Base-by-base conservation (phyloP, 2,888 invertebrate genomes). In the Cacoxenus indagator region DNA sequence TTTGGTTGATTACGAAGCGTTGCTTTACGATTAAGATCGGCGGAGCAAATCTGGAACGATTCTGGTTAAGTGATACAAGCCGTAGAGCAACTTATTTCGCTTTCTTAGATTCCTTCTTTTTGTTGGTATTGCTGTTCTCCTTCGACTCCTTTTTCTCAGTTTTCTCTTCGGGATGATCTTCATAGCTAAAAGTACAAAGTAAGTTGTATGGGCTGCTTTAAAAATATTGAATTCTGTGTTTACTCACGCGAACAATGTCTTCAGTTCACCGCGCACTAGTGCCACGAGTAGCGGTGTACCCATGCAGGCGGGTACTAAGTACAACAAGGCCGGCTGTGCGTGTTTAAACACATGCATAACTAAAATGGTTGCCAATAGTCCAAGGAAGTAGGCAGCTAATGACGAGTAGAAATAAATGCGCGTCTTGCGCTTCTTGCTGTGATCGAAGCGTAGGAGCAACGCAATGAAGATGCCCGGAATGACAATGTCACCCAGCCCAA, bases 401-500 rank as follows among this genome's bases (percentile, higher is more conserved):
- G 98, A 96, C 2, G 95, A 92, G 85, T 94, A 94, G 90, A 99
- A 99, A 87, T 96, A 96, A 26, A 93, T 91, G 79, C 94, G 92
- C 11, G 93, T 92, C 86, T 94, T 94, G 19, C 96, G 90, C 79
- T 94, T 93, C 72, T 96, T 90, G 84, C 96, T 95, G 87, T 94
- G 92, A 90, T 99, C 99, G 89, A 98, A 99, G 76, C 99, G 92
- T 62, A 99, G 91, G 59, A 99, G 90, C 26, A 99, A 91, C 0
- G 99, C 99, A 82, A 99, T 98, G 89, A 99, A 99, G 85, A 99
- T 98, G 75, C 99, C 99, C 4, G 99, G 99, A 76, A 99, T 96
- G 37, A 99, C 99, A 82, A 99, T 99, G 88, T 99, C 99, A 3
- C 99, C 99, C 11, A 99, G 92, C 0, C 99, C 99, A 65, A 99